Evolutionary conservation across 2,888 invertebrate species (phyloP).

Genomic region (Zelleria hepariella): DNA sequence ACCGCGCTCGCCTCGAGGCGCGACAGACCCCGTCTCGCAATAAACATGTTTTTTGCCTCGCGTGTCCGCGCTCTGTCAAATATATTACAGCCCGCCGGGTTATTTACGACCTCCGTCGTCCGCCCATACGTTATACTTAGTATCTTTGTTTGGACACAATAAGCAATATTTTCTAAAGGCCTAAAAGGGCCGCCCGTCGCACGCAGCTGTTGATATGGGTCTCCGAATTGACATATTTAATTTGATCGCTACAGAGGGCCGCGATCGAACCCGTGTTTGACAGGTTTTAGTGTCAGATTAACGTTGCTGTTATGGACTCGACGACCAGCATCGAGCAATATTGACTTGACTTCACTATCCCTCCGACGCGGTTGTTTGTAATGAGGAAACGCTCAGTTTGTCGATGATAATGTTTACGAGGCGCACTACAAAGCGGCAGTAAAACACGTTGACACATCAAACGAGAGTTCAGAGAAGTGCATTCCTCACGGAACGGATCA

Average conservation of each 20-base stretch:
- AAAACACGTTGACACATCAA: constrained; percentile 46
- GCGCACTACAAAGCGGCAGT: constrained; percentile 13
- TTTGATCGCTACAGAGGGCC: constrained; percentile 69
- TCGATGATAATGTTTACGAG: constrained; percentile 20
- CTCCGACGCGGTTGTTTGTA: neutral
- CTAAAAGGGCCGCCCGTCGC: constrained; percentile 48
- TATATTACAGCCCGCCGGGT: constrained; percentile 70
- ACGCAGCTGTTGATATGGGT: constrained; percentile 72
- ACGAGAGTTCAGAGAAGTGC: constrained; percentile 36
- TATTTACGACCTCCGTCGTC: constrained; percentile 69
- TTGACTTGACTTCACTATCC: constrained; percentile 19
- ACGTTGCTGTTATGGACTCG: constrained; percentile 60
- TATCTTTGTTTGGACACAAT: constrained; percentile 74
- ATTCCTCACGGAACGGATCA: constrained; percentile 42
- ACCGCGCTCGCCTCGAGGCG: constrained; percentile 18
- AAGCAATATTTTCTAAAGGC: constrained; percentile 70
- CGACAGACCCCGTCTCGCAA: constrained; percentile 49
- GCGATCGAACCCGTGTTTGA: constrained; percentile 54
- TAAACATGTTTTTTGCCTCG: constrained; percentile 72
- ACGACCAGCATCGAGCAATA: constrained; percentile 47
- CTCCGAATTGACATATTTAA: constrained; percentile 72
- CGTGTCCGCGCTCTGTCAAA: constrained; percentile 72
- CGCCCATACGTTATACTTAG: constrained; percentile 73
- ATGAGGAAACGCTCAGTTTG: constrained; percentile 3
- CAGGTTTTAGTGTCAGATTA: constrained; percentile 71